Base-by-base conservation (phyloP, 2,113 vertebrate species). In the Puffinus mauretanicus region DNA sequence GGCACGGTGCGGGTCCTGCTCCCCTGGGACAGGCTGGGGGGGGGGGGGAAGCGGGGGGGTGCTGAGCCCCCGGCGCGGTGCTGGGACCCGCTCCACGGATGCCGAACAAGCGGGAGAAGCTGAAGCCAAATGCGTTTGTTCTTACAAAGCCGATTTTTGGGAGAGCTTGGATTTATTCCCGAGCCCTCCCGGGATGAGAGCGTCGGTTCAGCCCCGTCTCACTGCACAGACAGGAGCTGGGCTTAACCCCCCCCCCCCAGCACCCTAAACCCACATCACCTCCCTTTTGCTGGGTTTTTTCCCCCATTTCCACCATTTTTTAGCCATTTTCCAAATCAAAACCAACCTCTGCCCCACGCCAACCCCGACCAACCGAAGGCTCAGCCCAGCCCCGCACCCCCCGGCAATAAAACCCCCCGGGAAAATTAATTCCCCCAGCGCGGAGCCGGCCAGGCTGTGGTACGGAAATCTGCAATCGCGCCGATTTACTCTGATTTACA, bases 111-210 rank as follows among this genome's bases (percentile, higher is more conserved):
- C 38, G 0, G 73, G 47, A 30, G 7, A 10, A 78, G 36, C 40
- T 0, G 11, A 7, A 57, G 36, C 40, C 29, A 3, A 55, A 1
- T 0, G 4, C 0, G 0, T 55, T 82, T 4, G 54, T 4, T 34
- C 21, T 30, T 0, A 2, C 32, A n/a, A 6, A 38, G 18, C 47
- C 0, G 13, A n/a, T 69, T 62, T 6, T n/a, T 27, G 87, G 42
- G 15, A 42, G 1, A 20, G 32, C 12, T 80, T 4, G 2, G 84
- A 2, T 65, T 77, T 17, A 42, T 57, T 25, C 72, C 81, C 2
- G 0, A 16, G 6, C 69, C 54, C n/a, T 34, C 34, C 52, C 0
- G 2, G 40, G 29, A n/a, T 11, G 76, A 6, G 21, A 2, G 57
- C 1, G 7, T 1, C 58, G 0, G 5, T 49, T 69, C 73, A 19